Percentiles rank a stretch among this genome's conserved stretches.
phyloP scores from a whole-genome alignment of 2,113 vertebrate species.

The Theristicus caerulescens region DNA sequence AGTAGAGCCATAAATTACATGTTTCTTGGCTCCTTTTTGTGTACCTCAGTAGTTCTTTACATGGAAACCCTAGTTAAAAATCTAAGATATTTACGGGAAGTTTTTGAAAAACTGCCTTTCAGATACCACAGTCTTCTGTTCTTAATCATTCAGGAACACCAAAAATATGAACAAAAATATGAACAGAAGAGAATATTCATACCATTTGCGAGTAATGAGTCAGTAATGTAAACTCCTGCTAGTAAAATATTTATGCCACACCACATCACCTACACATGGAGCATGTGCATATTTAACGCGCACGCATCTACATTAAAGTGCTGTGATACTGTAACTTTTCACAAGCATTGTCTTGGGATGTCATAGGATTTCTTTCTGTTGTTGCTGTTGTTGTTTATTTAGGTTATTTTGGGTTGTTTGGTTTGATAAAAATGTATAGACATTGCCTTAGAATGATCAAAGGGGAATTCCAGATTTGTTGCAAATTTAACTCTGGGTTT shows the following conservation, averaged over 20 bases:
- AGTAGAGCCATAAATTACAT: background rate
- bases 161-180: background rate
- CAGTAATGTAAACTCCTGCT: slow-evolving; percentile 23
- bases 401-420: background rate
- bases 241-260: slow-evolving; percentile 34
- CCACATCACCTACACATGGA: slow-evolving; percentile 7
- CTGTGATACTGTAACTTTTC: background rate
- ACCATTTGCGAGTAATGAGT: slow-evolving; percentile 1
- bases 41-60: background rate
- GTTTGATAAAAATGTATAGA: background rate
- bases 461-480: slow-evolving; percentile 12
- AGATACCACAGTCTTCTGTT: background rate
- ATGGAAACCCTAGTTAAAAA: background rate
- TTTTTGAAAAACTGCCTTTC: background rate
- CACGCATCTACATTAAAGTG: background rate
- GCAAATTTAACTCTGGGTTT: slow-evolving; percentile 7
- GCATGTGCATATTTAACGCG: background rate
- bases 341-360: background rate
- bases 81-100: background rate
- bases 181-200: slow-evolving; percentile 25
- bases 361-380: background rate
- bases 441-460: background rate
- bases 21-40: background rate
- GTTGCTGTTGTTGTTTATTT: background rate
- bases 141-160: background rate